Evolutionary conservation across 2,888 invertebrate genomes (phyloP).

Genomic region (Hoplodrina blanda): DNA sequence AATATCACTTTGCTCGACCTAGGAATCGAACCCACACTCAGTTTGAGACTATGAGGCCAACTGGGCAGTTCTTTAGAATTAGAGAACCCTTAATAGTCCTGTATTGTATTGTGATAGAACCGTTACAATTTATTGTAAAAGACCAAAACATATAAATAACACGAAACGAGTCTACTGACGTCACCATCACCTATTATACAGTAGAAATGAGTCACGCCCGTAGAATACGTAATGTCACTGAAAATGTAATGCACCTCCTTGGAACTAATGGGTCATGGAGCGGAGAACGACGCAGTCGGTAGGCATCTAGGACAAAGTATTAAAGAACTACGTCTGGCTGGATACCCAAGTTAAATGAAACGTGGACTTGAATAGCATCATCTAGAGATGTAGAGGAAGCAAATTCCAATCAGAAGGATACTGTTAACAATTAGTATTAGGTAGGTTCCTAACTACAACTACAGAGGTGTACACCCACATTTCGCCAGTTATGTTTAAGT

Average conservation of each 20-base stretch:
- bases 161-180: slow-evolving; percentile 20
- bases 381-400: not conserved
- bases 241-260: slow-evolving; percentile 30
- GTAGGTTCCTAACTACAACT: too few relatives aligned
- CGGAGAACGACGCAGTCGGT: not conserved
- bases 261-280: slow-evolving; percentile 30
- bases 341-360: not conserved
- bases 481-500: too few relatives aligned
- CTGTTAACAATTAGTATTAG: not conserved
- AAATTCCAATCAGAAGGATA: not conserved
- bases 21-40: too few relatives aligned
- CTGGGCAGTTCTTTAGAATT: too few relatives aligned
- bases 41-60: too few relatives aligned
- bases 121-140: not conserved
- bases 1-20: too few relatives aligned
- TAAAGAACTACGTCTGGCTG: not conserved
- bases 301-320: slow-evolving; percentile 21
- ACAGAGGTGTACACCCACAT: too few relatives aligned
- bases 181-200: slow-evolving; percentile 3
- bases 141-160: not conserved
- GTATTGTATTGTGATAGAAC: not conserved
- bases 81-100: too few relatives aligned
- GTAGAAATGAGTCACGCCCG: slow-evolving; percentile 30
- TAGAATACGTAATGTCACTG: slow-evolving; percentile 37
- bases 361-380: not conserved